These are phyloP conservation scores for Troides helena DNA, from an alignment of 2,888 invertebrate genomes.

Conservation along the genomic window DNA sequence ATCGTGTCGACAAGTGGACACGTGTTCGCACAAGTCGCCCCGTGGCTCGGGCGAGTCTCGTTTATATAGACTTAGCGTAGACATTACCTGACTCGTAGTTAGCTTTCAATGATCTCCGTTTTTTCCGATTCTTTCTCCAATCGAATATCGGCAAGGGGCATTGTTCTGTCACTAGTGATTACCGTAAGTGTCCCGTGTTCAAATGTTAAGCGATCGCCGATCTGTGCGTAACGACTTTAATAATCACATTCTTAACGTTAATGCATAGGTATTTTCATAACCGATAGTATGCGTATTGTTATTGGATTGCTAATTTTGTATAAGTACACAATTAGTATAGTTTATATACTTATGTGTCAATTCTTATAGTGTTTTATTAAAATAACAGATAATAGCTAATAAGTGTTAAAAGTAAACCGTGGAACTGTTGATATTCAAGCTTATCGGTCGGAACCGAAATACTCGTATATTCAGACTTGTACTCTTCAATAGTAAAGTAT, in stretches of 20 bases:
- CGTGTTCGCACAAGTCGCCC: slow-evolving; percentile 51
- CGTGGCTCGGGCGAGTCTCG: slow-evolving; percentile 30
- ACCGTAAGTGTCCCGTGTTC: slow-evolving; percentile 64
- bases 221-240: slow-evolving; percentile 49
- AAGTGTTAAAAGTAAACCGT: slow-evolving; percentile 77
- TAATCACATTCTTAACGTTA: slow-evolving; percentile 61
- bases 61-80: slow-evolving; percentile 60
- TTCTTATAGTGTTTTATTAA: slow-evolving; percentile 81
- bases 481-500: slow-evolving; percentile 25
- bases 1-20: slow-evolving; percentile 25
- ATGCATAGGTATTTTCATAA: slow-evolving; percentile 75
- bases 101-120: slow-evolving; percentile 77
- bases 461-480: slow-evolving; percentile 23
- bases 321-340: slow-evolving; percentile 80
- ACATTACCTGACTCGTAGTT: slow-evolving; percentile 75
- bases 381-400: slow-evolving; percentile 77
- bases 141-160: slow-evolving; percentile 59
- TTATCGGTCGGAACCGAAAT: slow-evolving; percentile 42
- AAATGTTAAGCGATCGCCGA: slow-evolving; percentile 33
- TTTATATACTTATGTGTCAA: slow-evolving; percentile 82
- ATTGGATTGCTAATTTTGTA: slow-evolving; percentile 78
- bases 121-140: slow-evolving; percentile 56
- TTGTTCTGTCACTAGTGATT: slow-evolving; percentile 64
- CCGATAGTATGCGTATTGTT: slow-evolving; percentile 77
- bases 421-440: slow-evolving; percentile 65